Evolutionary conservation across 2,113 vertebrate genomes (phyloP), one percentile per base, ranked within the genome.

Genomic region (Atrichornis clamosus): DNA sequence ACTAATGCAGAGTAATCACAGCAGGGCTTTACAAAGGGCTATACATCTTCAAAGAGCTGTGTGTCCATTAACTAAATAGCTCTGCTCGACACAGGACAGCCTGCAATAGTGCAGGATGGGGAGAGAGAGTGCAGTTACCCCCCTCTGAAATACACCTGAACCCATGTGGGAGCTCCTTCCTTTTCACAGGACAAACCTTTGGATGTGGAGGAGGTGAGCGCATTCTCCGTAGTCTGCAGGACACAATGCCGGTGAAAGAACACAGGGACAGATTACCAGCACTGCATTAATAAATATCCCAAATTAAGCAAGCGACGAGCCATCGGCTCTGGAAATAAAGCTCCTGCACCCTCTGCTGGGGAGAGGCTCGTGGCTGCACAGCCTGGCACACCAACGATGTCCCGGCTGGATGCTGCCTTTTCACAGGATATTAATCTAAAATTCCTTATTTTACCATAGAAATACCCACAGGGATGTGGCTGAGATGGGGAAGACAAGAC

Each of bases 321-420:
- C 24, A 0, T 4, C 0, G 2, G 5, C 21, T 76, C 82, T 80
- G 75, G 52, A 89, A 90, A 49, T 64, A 81, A 95, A 86, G 9
- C 90, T 94, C 52, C 95, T 92, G 88, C 95, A 86, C 96, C 95
- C 93, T 93, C 96, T 96, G 83, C 95, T 94, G 96, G 96, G 85
- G 39, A 95, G n/a, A 83, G 37, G 10, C 13, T 20, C 9, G 3
- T 1, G 50, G 13, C 22, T 60, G 74, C 59, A 30, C 67, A 83
- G 68, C 41, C 49, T 11, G 41, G 37, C 20, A 41, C 6, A 2
- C 1, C 46, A 9, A 20, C 1, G 0, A 14, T 15, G 10, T 39
- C 53, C 41, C 18, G 39, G 17, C 37, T 2, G 0, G 23, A 22
- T 3, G 6, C 15, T 84, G 56, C 19, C 41, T 22, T 72, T 55